Conservation (phyloP, 2,888 invertebrate species). For the Melitaea athalia region DNA sequence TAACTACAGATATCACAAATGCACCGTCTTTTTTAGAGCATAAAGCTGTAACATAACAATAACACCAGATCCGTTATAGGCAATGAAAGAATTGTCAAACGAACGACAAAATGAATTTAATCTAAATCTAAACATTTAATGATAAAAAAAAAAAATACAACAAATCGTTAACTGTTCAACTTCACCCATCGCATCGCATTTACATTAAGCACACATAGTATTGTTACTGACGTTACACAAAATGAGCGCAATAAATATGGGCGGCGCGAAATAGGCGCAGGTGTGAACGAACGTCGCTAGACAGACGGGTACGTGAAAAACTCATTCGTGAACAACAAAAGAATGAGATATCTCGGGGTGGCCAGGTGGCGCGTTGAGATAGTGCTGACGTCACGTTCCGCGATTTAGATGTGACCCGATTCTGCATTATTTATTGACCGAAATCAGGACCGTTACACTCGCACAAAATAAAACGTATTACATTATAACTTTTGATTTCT, state of each 20-base stretch:
- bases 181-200: background rate
- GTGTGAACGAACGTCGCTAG: conserved; percentile 67
- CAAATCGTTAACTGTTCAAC: background rate
- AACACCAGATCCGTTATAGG: too few relatives aligned
- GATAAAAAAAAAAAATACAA: background rate
- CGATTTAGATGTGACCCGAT: conserved; percentile 79
- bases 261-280: conserved; percentile 61
- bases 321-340: conserved; percentile 78
- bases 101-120: background rate
- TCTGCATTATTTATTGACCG: conserved; percentile 48
- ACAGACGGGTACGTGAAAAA: conserved; percentile 70
- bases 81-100: background rate
- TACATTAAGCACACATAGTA: background rate
- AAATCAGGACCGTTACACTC: conserved; percentile 50
- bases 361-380: conserved; percentile 76
- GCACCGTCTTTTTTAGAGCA: too few relatives aligned
- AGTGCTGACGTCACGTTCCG: conserved; percentile 71
- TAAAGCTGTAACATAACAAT: too few relatives aligned
- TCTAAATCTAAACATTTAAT: background rate
- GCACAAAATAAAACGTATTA: background rate
- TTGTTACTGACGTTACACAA: conserved; percentile 31
- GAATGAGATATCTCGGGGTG: conserved; percentile 49
- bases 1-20: too few relatives aligned
- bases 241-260: conserved; percentile 50
- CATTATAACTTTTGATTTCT: background rate